Evolutionary conservation across 64 coral and sea anemone genomes (phyloP).

Genomic region (Montipora foliosa): DNA sequence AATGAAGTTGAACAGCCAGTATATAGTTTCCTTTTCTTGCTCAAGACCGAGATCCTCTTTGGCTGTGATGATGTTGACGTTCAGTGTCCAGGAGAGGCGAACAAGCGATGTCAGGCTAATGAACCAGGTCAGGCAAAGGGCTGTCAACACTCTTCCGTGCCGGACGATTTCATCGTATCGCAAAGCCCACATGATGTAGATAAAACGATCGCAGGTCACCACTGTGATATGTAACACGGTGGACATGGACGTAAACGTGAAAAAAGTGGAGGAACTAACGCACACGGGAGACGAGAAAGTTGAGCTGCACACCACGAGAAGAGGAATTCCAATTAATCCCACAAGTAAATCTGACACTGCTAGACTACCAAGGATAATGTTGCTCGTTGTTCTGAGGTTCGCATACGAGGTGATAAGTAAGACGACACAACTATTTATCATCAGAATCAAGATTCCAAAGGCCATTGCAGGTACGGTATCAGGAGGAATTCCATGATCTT

Average conservation of each 20-base stretch:
- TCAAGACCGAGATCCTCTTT: constrained; percentile 11
- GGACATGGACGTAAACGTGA: constrained; percentile 53
- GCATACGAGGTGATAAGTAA: constrained; percentile 17
- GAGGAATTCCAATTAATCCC: constrained; percentile 29
- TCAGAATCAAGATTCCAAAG: constrained; percentile 22
- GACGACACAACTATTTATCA: constrained; percentile 37
- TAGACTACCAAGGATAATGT: constrained; percentile 51
- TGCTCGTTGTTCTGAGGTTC: constrained; percentile 38
- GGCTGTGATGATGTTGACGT: constrained; percentile 25
- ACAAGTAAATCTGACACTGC: constrained; percentile 44
- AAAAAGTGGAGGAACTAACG: constrained; percentile 24
- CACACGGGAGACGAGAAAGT: background rate
- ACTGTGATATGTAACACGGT: constrained; percentile 57
- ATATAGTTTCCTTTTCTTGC: constrained; percentile 31
- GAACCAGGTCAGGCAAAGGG: constrained; percentile 4
- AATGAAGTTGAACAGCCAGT: constrained; percentile 7
- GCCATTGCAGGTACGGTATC: background rate
- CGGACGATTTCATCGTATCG: constrained; percentile 46
- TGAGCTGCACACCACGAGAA: constrained; percentile 22
- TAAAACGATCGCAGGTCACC: constrained; percentile 54
- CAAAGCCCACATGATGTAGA: constrained; percentile 51
- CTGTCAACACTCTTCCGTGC: background rate
- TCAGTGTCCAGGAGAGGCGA: constrained; percentile 45
- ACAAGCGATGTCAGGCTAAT: constrained; percentile 26
- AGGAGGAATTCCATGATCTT: background rate